These are phyloP conservation scores for Tanypteryx hageni DNA, from an alignment of 2,888 invertebrate genomes.

Conservation along the genomic window DNA sequence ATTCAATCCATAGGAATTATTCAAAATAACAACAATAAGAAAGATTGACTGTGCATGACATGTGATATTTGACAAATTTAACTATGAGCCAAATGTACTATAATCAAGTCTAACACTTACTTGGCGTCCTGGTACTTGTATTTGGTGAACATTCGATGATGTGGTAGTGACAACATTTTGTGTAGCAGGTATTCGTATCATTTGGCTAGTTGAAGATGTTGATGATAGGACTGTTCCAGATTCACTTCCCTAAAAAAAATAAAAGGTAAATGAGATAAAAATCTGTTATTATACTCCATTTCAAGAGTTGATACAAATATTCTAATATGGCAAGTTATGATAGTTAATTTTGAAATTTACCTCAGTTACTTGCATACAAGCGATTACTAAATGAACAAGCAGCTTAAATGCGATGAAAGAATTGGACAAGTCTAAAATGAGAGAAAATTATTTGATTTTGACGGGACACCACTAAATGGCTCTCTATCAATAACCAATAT, in stretches of 20 bases:
- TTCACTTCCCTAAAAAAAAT: conserved; percentile 73
- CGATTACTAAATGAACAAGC: no score
- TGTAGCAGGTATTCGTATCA: conserved; percentile 77
- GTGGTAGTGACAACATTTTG: conserved; percentile 73
- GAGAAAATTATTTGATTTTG: no score
- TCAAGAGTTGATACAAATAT: no score
- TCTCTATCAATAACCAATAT: no score
- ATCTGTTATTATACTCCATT: background rate
- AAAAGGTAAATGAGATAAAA: background rate
- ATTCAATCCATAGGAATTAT: background rate
- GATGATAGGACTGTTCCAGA: conserved; percentile 71
- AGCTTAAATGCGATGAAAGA: no score
- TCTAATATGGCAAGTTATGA: background rate
- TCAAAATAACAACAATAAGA: background rate
- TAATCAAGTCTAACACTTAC: conserved; percentile 64
- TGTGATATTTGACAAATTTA: no score
- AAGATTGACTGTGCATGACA: no score
- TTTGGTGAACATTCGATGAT: conserved; percentile 80
- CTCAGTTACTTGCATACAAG: no score
- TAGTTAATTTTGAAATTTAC: no score
- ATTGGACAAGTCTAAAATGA: no score
- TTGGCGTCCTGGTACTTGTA: conserved; percentile 74
- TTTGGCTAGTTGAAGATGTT: conserved; percentile 72
- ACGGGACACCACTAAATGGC: no score
- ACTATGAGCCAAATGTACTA: background rate